Base-by-base conservation (phyloP, 2,797 vertebrate species). In the Amphiprion clarkii region DNA sequence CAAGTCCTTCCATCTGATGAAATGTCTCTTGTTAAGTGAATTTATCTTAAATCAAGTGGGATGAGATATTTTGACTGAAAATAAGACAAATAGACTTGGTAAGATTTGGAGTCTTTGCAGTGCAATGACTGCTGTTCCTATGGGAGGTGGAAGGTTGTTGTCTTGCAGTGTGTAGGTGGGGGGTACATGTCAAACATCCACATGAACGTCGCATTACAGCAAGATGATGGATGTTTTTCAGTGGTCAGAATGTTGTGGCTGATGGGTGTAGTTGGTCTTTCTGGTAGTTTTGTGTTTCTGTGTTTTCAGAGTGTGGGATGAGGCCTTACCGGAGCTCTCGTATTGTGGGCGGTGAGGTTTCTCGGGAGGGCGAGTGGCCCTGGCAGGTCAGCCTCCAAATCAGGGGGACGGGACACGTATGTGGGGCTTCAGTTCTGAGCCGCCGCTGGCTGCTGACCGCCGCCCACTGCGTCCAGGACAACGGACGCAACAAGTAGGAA, bases 341-440 rank as follows among this genome's bases (percentile, higher is more conserved):
- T 2, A 96, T 99, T 0, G 97, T 99, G 0, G 98, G 97, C 0
- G 98, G 98, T 16, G 85, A 89, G 78, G 76, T 86, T 0, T 94
- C 97, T 0, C 86, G 86, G 0, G 79, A 89, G 57, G 98, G 96
- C 0, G 97, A 99, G 85, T 99, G 95, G 95, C 98, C 98, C 0
- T 99, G 98, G 98, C 98, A 99, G 92, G 97, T 98, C 90, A 99
- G 98, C 91, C 96, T 99, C n/a, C 97, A 99, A 0, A 58, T 89
- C 21, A 76, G 40, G 52, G 88, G 88, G 29, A 52, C 71, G 0
- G 94, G 94, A 52, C 98, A 98, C 44, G 76, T 94, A 67, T 99
- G 98, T 0, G 98, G 98, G 0, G 98, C 96, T 1, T 97, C 98
- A 0, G 78, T 99, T 77, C 70, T 99, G 83, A 97, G 91, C 0